Evolutionary conservation across 2,888 invertebrate genomes (phyloP).

Genomic region (Clistopyga incitator): DNA sequence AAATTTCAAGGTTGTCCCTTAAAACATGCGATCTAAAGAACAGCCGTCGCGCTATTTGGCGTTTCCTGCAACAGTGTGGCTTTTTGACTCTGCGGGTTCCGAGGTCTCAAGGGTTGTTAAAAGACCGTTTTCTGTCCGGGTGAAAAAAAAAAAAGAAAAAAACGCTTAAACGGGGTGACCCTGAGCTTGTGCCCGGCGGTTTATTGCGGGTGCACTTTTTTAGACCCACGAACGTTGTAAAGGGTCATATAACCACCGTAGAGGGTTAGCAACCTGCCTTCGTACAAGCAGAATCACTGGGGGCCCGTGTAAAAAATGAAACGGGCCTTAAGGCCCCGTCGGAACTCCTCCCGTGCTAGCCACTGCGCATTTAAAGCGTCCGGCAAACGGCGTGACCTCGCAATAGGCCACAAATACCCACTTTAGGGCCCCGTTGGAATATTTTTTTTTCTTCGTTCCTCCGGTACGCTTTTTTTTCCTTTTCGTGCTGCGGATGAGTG

Average conservation of each 20-base stretch:
- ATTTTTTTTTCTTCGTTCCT: conserved; percentile 69
- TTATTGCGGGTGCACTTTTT: conserved; percentile 61
- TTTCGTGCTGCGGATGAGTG: conserved; percentile 64
- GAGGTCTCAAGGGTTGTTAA: conserved; percentile 83
- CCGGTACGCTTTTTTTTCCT: conserved; percentile 72
- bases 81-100: conserved; percentile 74
- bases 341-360: conserved; percentile 63
- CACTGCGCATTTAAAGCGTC: conserved; percentile 63
- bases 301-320: conserved; percentile 53
- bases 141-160: conserved; percentile 77
- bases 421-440: conserved; percentile 73
- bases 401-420: conserved; percentile 74
- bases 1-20: conserved; percentile 62
- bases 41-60: conserved; percentile 70
- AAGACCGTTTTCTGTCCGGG: conserved; percentile 69
- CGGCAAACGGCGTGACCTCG: conserved; percentile 74
- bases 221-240: conserved; percentile 57
- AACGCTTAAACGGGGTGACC: conserved; percentile 63
- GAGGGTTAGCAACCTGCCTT: conserved; percentile 68
- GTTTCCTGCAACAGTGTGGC: conserved; percentile 83
- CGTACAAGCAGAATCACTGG: conserved; percentile 50
- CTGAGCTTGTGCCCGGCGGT: conserved; percentile 50
- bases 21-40: conserved; percentile 72
- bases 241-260: conserved; percentile 69
- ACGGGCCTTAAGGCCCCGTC: conserved; percentile 66